These are phyloP conservation scores for Orthonyx spaldingii DNA, from an alignment of 2,113 vertebrate species.

Conservation along the genomic window DNA sequence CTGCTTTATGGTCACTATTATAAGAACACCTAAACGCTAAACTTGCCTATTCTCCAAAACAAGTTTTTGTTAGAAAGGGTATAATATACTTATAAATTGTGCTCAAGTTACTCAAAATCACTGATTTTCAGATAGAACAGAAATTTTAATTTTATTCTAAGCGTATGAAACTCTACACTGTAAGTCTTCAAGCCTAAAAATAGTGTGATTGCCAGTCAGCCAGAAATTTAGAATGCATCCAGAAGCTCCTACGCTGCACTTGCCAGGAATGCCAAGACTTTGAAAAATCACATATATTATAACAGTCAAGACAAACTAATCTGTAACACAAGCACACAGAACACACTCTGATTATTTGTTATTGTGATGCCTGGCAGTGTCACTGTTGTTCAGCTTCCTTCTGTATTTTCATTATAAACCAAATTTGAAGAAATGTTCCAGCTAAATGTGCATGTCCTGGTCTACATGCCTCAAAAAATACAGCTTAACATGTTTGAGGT, in stretches of 20 bases:
- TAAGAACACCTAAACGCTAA: neutral
- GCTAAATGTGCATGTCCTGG: neutral
- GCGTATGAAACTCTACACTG: neutral
- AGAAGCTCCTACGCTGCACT: slow-evolving; percentile 40
- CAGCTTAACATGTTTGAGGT: neutral
- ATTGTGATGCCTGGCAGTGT: neutral
- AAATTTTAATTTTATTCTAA: neutral
- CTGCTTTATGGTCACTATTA: neutral
- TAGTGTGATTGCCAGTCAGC: neutral
- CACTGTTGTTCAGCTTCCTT: neutral
- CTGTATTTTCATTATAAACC: neutral
- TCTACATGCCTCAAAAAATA: neutral
- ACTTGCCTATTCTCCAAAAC: neutral
- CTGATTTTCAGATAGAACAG: neutral
- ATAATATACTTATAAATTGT: neutral
- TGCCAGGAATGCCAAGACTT: slow-evolving; percentile 54
- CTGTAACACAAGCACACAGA: neutral
- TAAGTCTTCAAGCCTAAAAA: slow-evolving; percentile 28
- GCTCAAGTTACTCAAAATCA: neutral
- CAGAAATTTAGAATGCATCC: slow-evolving; percentile 15
- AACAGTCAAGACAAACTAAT: slow-evolving; percentile 36
- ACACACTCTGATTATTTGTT: neutral
- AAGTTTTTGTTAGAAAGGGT: neutral
- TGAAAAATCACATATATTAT: slow-evolving; percentile 18
- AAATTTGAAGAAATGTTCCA: neutral